Percentiles rank a stretch among this genome's conserved stretches.
Evolutionary conservation across 2,888 invertebrate species (phyloP).

Genomic region (Andrena chrysosceles): DNA sequence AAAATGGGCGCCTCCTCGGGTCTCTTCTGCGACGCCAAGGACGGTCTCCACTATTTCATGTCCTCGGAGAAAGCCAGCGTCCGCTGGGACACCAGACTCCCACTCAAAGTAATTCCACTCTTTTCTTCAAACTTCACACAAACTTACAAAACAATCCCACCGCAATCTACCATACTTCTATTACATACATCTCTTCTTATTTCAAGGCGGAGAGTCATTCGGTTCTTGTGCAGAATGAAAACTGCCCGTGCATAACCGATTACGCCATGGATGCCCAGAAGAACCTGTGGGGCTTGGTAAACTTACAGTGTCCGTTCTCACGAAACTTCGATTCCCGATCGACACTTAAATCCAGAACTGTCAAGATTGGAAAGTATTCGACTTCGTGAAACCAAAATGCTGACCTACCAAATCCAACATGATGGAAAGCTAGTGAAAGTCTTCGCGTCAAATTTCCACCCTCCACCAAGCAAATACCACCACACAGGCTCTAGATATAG

Average conservation of each 20-base stretch:
- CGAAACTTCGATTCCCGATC: neutral
- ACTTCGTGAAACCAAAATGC: neutral
- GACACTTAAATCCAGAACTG: slow-evolving; percentile 39
- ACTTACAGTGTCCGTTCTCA: slow-evolving; percentile 51
- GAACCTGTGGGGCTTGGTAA: slow-evolving; percentile 75
- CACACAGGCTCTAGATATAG: neutral
- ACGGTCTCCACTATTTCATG: slow-evolving; percentile 85
- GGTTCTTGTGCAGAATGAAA: slow-evolving; percentile 74
- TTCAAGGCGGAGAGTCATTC: slow-evolving; percentile 74
- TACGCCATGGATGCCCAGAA: slow-evolving; percentile 71
- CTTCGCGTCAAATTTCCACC: too few relatives aligned
- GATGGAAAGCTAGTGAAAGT: neutral
- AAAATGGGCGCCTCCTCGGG: slow-evolving; percentile 85
- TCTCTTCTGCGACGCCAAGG: slow-evolving; percentile 83
- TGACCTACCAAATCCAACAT: neutral
- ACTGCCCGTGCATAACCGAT: slow-evolving; percentile 74
- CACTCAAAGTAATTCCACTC: slow-evolving; percentile 69
- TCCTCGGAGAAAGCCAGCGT: slow-evolving; percentile 84
- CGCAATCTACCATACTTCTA: neutral
- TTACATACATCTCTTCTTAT: slow-evolving; percentile 12
- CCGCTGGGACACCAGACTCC: slow-evolving; percentile 84
- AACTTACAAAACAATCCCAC: neutral
- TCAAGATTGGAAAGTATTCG: slow-evolving; percentile 41
- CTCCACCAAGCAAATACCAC: too few relatives aligned
- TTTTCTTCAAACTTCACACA: neutral